Conservation (phyloP, 2,113 vertebrate species). For the Pygoscelis adeliae region DNA sequence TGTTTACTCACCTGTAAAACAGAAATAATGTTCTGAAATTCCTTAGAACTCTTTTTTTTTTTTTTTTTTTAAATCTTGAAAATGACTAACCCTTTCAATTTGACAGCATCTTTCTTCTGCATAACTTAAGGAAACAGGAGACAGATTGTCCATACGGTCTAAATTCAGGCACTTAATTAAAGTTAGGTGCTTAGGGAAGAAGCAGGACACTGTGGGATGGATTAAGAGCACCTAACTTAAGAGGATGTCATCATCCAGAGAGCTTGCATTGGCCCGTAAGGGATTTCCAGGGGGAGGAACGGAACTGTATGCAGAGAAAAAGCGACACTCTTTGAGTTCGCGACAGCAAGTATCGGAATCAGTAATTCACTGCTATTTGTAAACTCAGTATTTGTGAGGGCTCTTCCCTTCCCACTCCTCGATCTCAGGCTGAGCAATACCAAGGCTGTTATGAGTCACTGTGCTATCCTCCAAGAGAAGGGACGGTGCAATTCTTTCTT, state of each 20-base stretch:
- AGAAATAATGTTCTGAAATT: background rate
- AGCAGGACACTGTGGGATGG: accelerated
- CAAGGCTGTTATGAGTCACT: conserved; percentile 16
- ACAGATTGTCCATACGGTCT: background rate
- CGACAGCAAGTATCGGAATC: background rate
- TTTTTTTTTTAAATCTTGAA: background rate
- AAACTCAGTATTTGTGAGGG: conserved; percentile 47
- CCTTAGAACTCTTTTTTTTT: background rate
- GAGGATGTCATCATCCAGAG: background rate
- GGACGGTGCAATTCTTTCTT: background rate
- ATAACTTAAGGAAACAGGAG: background rate
- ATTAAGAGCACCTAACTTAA: background rate
- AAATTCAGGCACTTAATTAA: background rate
- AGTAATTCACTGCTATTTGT: conserved; percentile 50
- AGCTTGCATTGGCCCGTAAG: background rate
- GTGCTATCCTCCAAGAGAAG: background rate
- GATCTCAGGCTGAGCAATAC: conserved; percentile 16
- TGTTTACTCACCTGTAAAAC: background rate
- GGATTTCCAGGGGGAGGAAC: background rate
- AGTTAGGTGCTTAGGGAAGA: background rate
- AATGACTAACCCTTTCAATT: background rate
- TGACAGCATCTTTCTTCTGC: background rate
- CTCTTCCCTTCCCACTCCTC: conserved; percentile 10
- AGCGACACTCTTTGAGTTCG: background rate
- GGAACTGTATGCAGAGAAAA: background rate